Conservation (phyloP, 2,888 invertebrate species). For the Schizaphis graminum region DNA sequence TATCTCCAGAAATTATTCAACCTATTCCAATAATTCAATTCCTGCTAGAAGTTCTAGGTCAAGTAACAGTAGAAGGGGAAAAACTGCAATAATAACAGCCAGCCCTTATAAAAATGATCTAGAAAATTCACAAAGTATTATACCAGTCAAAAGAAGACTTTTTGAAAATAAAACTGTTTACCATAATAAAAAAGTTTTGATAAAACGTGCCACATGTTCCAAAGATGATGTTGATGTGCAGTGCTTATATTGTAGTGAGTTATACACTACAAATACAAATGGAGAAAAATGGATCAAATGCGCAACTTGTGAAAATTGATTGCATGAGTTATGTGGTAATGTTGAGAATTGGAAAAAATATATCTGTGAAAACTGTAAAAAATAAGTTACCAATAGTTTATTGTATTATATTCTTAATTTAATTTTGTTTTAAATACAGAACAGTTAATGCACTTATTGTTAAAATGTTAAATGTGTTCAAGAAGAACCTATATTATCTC, state of each 20-base stretch:
- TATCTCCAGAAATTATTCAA: no score
- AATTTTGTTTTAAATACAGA: no score
- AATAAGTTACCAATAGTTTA: neutral
- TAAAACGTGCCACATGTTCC: no score
- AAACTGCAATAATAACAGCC: neutral
- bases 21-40: no score
- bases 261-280: neutral
- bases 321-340: neutral
- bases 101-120: constrained; percentile 1
- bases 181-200: neutral
- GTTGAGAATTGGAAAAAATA: neutral
- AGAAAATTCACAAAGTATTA: neutral
- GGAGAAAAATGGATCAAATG: neutral
- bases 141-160: neutral
- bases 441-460: no score
- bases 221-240: neutral
- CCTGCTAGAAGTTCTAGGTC: no score
- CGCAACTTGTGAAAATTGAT: neutral
- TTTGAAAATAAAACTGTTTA: neutral
- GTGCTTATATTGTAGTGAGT: neutral
- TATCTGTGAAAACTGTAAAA: neutral
- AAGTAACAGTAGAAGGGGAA: no score
- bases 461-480: no score
- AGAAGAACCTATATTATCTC: neutral
- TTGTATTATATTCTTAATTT: no score